Evolutionary conservation across 2,888 invertebrate species (phyloP).

Genomic region (Patella caerulea): DNA sequence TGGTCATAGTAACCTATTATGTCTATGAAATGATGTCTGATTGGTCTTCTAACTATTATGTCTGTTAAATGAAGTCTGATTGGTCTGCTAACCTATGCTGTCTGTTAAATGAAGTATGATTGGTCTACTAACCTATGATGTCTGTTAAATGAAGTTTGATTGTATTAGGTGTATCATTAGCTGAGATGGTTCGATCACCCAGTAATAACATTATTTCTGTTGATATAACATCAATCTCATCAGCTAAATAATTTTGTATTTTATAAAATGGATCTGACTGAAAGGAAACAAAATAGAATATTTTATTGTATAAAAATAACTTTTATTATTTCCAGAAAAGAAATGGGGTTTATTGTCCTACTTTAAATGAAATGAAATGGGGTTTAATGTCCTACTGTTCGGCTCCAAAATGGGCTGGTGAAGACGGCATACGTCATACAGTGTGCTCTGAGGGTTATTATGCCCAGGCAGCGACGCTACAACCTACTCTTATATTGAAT

Average conservation of each 20-base stretch:
- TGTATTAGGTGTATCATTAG: not conserved
- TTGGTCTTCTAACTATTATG: not conserved
- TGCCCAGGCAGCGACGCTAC: no score
- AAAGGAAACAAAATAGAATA: not conserved
- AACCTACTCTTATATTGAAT: no score
- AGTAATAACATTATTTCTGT: constrained; percentile 8
- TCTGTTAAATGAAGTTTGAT: not conserved
- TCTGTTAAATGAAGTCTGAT: not conserved
- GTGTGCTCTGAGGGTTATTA: no score
- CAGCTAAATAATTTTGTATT: not conserved
- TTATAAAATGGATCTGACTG: not conserved
- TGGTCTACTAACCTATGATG: not conserved
- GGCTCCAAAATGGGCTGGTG: no score
- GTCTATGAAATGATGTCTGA: not conserved
- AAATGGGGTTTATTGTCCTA: no score
- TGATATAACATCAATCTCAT: not conserved
- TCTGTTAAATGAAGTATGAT: not conserved
- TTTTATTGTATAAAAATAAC: no score
- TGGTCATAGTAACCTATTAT: not conserved
- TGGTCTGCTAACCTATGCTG: not conserved
- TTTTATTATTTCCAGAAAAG: no score
- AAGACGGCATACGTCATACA: no score
- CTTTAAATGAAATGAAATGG: no score
- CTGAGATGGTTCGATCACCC: not conserved
- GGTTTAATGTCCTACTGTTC: no score